phyloP scores from a whole-genome alignment of 37 sponge, comb jelly and placozoan genomes.

The Diacarnus erythraeanus region DNA sequence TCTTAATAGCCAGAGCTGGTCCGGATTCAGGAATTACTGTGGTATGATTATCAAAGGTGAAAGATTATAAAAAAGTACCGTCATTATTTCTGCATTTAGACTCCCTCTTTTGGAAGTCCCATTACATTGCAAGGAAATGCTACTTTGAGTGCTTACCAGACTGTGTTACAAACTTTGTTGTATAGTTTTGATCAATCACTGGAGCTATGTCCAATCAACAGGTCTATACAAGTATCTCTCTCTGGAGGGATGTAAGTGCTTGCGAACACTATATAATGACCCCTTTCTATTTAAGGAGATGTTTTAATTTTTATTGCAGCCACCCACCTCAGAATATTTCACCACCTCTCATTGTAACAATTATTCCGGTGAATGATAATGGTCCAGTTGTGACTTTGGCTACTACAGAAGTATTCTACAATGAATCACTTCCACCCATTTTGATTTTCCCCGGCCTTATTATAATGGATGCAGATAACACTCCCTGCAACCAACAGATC shows the following conservation, averaged over 20 bases:
- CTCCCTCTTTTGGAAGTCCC: too few species aligned
- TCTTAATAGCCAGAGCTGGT: too few species aligned
- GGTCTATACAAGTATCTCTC: conserved; percentile 21
- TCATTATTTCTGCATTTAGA: too few species aligned
- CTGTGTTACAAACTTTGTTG: too few species aligned
- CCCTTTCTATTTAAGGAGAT: background rate
- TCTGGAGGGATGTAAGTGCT: conserved; percentile 27
- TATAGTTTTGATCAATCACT: too few species aligned
- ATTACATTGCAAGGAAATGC: too few species aligned
- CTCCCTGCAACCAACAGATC: background rate
- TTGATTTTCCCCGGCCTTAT: background rate
- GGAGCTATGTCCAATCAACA: conserved; percentile 37
- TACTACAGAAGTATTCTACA: background rate
- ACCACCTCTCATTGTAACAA: conserved; percentile 1
- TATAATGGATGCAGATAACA: conserved; percentile 14
- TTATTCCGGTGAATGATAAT: conserved; percentile 16
- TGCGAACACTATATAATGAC: background rate
- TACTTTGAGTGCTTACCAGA: too few species aligned
- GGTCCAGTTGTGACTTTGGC: conserved; percentile 2
- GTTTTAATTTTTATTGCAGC: background rate
- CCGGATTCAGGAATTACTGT: too few species aligned
- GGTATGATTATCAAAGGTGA: too few species aligned
- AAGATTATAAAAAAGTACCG: too few species aligned
- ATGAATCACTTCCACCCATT: background rate
- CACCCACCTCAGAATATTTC: conserved; percentile 20